A percentile compares a stretch with the other conserved stretches of the same genome.
Evolutionary conservation across 2,797 vertebrate species (phyloP).

Genomic region (Gadopsis bispinosus): DNA sequence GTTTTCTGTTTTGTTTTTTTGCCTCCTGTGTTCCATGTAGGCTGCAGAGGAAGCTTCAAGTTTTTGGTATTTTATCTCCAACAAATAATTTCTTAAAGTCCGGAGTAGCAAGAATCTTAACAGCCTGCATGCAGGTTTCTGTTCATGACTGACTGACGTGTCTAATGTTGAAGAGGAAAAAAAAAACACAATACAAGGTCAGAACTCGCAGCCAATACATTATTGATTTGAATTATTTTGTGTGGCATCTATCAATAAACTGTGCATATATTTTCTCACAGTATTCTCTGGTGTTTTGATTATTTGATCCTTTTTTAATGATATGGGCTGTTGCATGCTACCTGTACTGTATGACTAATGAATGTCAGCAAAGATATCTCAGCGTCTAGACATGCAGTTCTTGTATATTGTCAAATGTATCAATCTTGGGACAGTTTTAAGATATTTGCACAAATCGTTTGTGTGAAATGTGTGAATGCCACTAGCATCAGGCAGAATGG

Average conservation of each 20-base stretch:
- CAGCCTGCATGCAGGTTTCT: conserved; percentile 54
- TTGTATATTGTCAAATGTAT: neutral
- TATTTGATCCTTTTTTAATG: conserved; percentile 4
- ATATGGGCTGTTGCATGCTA: neutral
- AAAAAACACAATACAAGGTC: conserved; percentile 23
- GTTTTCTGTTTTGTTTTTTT: conserved; percentile 9
- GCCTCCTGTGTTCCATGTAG: conserved; percentile 7
- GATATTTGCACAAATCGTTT: neutral
- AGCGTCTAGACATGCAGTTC: neutral
- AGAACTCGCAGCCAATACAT: conserved; percentile 61
- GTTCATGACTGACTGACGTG: conserved; percentile 29
- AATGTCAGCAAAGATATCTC: neutral
- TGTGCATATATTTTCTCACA: conserved; percentile 84
- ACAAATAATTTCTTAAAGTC: conserved; percentile 20
- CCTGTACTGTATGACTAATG: neutral
- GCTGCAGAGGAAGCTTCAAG: conserved; percentile 32
- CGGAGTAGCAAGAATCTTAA: conserved; percentile 34
- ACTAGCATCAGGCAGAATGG: neutral
- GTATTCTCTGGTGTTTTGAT: conserved; percentile 40
- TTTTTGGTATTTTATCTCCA: conserved; percentile 33
- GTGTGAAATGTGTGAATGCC: neutral
- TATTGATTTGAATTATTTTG: conserved; percentile 62
- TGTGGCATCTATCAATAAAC: conserved; percentile 83
- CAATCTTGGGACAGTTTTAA: neutral
- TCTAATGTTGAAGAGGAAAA: conserved; percentile 20